Percentiles rank a stretch among this genome's conserved stretches.
These are phyloP conservation scores for Holothuria glaberrima DNA, from an alignment of 35 echinoderm and acorn worm genomes.

Conservation along the genomic window DNA sequence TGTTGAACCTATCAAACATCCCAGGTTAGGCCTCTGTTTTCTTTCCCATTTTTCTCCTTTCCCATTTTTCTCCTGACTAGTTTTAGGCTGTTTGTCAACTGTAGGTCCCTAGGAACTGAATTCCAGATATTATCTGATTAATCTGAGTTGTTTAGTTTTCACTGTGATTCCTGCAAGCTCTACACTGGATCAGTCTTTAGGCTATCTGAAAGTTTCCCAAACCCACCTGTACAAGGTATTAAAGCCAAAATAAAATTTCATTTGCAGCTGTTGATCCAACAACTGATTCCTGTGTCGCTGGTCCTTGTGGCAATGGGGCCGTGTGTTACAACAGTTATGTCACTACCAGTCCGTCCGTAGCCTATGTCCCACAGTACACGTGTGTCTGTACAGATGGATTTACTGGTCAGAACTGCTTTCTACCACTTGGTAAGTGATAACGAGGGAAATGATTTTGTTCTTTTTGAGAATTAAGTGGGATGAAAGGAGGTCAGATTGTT, in stretches of 20 bases:
- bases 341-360: slow-evolving; percentile 50
- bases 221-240: neutral
- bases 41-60: too few species aligned
- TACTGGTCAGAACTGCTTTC: slow-evolving; percentile 77
- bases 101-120: neutral
- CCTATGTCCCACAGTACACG: slow-evolving; percentile 73
- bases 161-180: neutral
- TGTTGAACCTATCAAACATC: too few species aligned
- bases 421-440: slow-evolving; percentile 46
- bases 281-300: slow-evolving; percentile 47
- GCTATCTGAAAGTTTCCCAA: too few species aligned
- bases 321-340: slow-evolving; percentile 83
- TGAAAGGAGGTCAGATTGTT: too few species aligned
- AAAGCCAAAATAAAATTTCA: neutral
- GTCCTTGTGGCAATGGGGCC: slow-evolving; percentile 75
- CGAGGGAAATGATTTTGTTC: neutral
- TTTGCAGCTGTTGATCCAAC: slow-evolving; percentile 25
- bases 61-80: too few species aligned
- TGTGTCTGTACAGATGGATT: slow-evolving; percentile 71
- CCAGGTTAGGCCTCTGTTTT: too few species aligned
- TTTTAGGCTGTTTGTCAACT: too few species aligned
- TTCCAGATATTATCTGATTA: neutral
- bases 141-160: neutral
- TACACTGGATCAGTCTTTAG: too few species aligned
- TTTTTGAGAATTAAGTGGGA: neutral